Evolutionary conservation across 1,140 invertebrate species (phyloP).

Genomic region (Odontomachus brunneus): DNA sequence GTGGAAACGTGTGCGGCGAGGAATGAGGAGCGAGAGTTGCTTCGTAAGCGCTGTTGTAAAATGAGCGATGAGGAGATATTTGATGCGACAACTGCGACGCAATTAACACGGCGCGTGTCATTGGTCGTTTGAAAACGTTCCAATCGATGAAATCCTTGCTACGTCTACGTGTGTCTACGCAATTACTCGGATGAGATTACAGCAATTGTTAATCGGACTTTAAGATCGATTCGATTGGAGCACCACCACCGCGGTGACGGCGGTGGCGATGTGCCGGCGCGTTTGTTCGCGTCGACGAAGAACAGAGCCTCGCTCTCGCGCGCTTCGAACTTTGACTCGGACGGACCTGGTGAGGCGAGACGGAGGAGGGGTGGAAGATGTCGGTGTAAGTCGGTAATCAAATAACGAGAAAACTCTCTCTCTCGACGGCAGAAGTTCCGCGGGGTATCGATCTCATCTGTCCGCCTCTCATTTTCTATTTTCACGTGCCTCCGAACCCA

Average conservation of each 20-base stretch:
- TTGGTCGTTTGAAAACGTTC: no score
- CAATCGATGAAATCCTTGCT: background rate
- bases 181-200: background rate
- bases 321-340: conserved; percentile 6
- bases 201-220: background rate
- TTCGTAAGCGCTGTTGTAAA: no score
- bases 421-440: background rate
- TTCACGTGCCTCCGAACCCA: conserved; percentile 76
- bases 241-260: no score
- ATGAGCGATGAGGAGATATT: no score
- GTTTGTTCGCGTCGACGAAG: background rate
- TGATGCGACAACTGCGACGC: no score
- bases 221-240: background rate
- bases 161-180: background rate
- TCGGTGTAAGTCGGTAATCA: conserved; percentile 70
- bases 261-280: background rate
- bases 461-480: conserved; percentile 74
- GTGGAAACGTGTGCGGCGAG: no score
- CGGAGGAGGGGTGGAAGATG: conserved; percentile 35
- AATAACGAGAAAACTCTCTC: conserved; percentile 67
- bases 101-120: no score
- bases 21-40: no score
- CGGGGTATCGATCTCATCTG: conserved; percentile 70
- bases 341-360: background rate
- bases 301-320: background rate